Conservation (phyloP, 2,797 vertebrate species). For the Darevskia nairensis region DNA sequence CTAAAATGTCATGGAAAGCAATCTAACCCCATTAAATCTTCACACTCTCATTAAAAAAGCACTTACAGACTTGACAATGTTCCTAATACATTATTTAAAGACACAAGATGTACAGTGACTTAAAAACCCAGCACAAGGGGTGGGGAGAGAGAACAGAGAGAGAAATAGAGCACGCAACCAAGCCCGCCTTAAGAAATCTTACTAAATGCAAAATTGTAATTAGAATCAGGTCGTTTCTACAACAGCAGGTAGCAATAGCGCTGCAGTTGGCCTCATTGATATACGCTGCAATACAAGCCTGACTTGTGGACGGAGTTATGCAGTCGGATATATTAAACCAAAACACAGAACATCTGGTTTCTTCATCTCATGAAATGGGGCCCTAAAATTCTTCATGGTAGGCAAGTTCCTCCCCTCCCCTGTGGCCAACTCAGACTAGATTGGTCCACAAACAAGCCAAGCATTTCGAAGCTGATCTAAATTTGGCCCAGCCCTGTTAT, state of each 20-base stretch:
- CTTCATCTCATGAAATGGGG: background rate
- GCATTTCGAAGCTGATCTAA: too few species aligned
- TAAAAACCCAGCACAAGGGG: constrained; percentile 69
- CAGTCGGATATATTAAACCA: background rate
- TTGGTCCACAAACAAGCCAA: background rate
- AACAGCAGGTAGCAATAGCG: background rate
- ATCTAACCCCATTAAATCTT: constrained; percentile 90
- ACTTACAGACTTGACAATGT: constrained; percentile 86
- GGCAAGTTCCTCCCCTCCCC: too few species aligned
- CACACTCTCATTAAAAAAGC: constrained; percentile 89
- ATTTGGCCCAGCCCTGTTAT: too few species aligned
- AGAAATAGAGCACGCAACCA: background rate
- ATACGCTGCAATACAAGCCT: background rate
- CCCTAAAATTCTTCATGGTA: background rate
- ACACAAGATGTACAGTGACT: constrained; percentile 84
- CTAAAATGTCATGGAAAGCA: constrained; percentile 88
- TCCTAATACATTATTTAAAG: constrained; percentile 89
- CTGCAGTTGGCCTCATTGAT: background rate
- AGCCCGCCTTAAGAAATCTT: background rate
- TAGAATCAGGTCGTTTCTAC: background rate
- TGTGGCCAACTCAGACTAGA: too few species aligned
- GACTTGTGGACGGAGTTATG: background rate
- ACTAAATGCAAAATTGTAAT: constrained; percentile 3
- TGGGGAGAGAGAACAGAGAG: constrained; percentile 41
- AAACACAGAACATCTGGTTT: background rate